Evolutionary conservation across 1,140 invertebrate species (phyloP).

Genomic region (Glossosoma conforme): DNA sequence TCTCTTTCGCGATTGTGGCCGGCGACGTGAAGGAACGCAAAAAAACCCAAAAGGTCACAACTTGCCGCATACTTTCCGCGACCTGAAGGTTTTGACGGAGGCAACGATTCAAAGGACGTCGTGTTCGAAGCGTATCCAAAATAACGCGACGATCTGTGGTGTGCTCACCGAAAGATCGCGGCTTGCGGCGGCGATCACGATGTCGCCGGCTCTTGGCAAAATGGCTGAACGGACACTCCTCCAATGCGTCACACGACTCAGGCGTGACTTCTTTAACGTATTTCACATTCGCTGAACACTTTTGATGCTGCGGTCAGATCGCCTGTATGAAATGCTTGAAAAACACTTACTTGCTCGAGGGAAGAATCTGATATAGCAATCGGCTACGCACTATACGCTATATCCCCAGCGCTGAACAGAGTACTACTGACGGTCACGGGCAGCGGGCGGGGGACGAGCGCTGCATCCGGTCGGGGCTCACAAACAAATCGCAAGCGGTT

Average conservation of each 20-base stretch:
- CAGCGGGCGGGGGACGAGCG: conserved; percentile 41
- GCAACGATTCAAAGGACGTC: no score
- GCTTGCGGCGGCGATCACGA: conserved; percentile 42
- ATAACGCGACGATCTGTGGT: no score
- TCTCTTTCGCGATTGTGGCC: no score
- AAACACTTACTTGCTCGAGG: conserved; percentile 52
- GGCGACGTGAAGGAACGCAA: conserved; percentile 16
- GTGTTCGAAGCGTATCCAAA: no score
- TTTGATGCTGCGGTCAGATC: background rate
- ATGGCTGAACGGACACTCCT: conserved; percentile 52
- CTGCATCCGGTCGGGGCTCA: conserved; percentile 50
- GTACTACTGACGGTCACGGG: conserved; percentile 41
- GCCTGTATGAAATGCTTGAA: conserved; percentile 11
- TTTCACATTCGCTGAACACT: conserved; percentile 11
- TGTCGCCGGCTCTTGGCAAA: conserved; percentile 50
- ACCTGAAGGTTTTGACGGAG: no score
- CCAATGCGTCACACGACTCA: conserved; percentile 46
- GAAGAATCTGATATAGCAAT: conserved; percentile 51
- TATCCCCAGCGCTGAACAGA: conserved; percentile 51
- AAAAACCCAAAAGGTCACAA: conserved; percentile 21
- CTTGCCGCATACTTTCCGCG: background rate
- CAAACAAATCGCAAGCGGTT: conserved; percentile 32
- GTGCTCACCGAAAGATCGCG: no score
- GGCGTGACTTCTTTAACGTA: conserved; percentile 4
- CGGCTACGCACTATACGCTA: conserved; percentile 48